Base-by-base conservation (phyloP, 2,113 vertebrate species). In the Cathartes aura region DNA sequence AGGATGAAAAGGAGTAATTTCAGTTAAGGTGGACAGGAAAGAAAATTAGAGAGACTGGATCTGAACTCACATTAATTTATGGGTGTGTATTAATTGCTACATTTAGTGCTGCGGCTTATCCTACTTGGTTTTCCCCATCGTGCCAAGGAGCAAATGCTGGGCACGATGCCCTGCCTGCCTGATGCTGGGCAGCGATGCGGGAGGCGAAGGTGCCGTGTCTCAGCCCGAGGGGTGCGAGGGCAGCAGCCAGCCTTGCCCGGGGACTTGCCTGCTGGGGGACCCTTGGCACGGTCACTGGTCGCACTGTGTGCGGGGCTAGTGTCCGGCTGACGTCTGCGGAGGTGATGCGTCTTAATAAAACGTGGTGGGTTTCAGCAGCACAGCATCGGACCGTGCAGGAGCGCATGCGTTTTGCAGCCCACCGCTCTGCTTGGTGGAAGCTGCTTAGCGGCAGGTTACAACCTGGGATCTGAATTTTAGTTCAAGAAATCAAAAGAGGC, bases 361-460 rank as follows among this genome's bases (percentile, higher is more conserved):
- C 2, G 2, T 0, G 0, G 32, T 6, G 30, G 20, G 45, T n/a
- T 87, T 74, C 45, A 15, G 75, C 73, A 43, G 64, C 21, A 2
- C n/a, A 4, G 43, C 45, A 2, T 7, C 0, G 2, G 26, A 27
- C 20, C 1, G 1, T 5, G 30, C 62, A 17, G 53, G 55, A 23
- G 9, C 0, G 5, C 12, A 0, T 4, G 34, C 1, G 1, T 74
- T 60, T 38, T 36, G 26, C 56, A 71, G 48, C 72, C 56, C 15
- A 0, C 26, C 20, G 63, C 52, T 56, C 36, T 38, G 79, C 60
- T 64, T 12, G 43, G 58, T 14, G 45, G 36, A 38, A 70, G 56
- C 56, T 40, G 36, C 52, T 85, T 13, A 72, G 70, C 4, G 1
- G 23, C 52, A 17, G 45, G 45, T 60, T 32, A 5, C 38, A 63